Evolutionary conservation across 2,113 vertebrate species (phyloP).

Genomic region (Gadus macrocephalus): DNA sequence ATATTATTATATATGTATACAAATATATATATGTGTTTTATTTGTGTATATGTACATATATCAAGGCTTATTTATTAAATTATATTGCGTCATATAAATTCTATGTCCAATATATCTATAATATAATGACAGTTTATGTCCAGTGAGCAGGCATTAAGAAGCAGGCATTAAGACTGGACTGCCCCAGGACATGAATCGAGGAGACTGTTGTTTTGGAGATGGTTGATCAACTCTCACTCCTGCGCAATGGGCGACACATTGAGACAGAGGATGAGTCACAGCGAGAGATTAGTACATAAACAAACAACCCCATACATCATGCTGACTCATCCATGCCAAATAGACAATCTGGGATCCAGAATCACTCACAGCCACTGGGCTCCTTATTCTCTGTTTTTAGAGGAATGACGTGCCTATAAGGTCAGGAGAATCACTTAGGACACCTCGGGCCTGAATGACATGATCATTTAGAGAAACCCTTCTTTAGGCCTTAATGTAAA

Average conservation of each 20-base stretch:
- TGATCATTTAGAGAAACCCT: too few species aligned
- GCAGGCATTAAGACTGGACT: background rate
- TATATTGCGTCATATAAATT: too few species aligned
- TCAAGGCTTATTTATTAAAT: background rate
- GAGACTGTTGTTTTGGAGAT: slow-evolving; percentile 32
- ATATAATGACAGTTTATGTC: background rate
- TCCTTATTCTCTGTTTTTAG: background rate
- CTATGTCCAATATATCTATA: too few species aligned
- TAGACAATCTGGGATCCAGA: background rate
- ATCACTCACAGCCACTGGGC: slow-evolving; percentile 6
- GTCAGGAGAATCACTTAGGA: too few species aligned
- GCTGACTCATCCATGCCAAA: slow-evolving; percentile 18
- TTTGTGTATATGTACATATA: background rate
- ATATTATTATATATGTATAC: background rate
- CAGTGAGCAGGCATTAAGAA: background rate
- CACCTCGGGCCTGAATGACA: too few species aligned
- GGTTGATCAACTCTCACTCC: slow-evolving; percentile 58
- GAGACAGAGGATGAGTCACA: slow-evolving; percentile 50
- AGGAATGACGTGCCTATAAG: too few species aligned
- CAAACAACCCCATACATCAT: background rate
- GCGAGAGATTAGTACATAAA: slow-evolving; percentile 39
- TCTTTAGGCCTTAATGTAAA: too few species aligned
- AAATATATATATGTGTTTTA: background rate
- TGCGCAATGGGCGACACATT: slow-evolving; percentile 44
- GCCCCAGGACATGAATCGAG: slow-evolving; percentile 47